Conservation (phyloP, 53 echinoderm and acorn worm genomes). For the Stichopus horrens region DNA sequence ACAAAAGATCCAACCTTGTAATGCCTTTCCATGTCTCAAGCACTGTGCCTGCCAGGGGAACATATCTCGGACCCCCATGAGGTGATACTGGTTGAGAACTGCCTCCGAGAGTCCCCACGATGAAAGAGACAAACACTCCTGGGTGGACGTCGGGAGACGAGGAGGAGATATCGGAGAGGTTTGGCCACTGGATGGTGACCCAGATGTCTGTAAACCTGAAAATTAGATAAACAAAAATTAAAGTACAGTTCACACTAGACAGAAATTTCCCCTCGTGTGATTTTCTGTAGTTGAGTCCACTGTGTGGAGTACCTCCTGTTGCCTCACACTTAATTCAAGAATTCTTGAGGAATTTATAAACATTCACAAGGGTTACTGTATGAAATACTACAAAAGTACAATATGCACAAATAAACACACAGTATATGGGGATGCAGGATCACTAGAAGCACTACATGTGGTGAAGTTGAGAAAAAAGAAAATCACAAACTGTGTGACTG, state of each 20-base stretch:
- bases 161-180: conserved; percentile 54
- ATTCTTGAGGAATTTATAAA: not conserved
- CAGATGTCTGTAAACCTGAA: not conserved
- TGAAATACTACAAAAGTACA: too few species aligned
- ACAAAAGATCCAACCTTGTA: conserved; percentile 52
- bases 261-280: not conserved
- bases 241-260: not conserved
- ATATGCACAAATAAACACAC: too few species aligned
- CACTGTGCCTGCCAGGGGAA: conserved; percentile 98
- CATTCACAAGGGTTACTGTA: too few species aligned
- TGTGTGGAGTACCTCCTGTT: not conserved
- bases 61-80: conserved; percentile 78
- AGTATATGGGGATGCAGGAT: too few species aligned
- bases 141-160: conserved; percentile 40
- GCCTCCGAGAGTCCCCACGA: conserved; percentile 92
- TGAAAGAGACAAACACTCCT: conserved; percentile 76
- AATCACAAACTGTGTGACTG: too few species aligned
- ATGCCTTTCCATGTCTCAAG: conserved; percentile 65
- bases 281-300: not conserved
- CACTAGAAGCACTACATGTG: too few species aligned
- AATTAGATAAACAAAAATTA: not conserved
- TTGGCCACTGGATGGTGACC: not conserved
- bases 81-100: conserved; percentile 86
- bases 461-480: too few species aligned
- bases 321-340: not conserved